Conservation (phyloP, 1,140 invertebrate genomes). For the Diachasma alloeum region DNA sequence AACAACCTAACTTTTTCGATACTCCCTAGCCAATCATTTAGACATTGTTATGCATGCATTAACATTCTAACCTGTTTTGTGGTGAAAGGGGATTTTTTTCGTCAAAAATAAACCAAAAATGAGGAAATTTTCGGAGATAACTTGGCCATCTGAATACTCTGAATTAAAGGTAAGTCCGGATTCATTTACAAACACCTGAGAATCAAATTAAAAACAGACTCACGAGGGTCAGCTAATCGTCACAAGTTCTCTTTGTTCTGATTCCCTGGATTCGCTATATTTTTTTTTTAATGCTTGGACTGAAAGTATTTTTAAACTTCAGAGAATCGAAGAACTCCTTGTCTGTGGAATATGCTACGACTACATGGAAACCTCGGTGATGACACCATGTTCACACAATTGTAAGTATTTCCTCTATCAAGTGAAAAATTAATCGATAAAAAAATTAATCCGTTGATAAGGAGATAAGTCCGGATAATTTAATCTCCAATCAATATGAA, state of each 20-base stretch:
- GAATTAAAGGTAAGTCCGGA: conserved; percentile 39
- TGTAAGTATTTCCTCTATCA: conserved; percentile 51
- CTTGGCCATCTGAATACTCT: conserved; percentile 39
- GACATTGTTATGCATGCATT: neutral
- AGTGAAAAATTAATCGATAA: neutral
- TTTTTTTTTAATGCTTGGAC: neutral
- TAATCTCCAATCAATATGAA: no score
- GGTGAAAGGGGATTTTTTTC: neutral
- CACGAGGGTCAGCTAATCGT: neutral
- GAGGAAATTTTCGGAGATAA: conserved; percentile 27
- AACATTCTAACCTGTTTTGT: neutral
- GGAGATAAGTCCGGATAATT: no score
- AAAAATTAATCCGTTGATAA: no score
- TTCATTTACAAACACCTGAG: neutral
- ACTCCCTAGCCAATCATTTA: neutral
- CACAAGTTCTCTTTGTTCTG: neutral
- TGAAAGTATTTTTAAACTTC: conserved; percentile 32
- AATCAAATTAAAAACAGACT: neutral
- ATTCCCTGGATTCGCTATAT: neutral
- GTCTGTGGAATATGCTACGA: conserved; percentile 64
- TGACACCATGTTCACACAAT: conserved; percentile 63
- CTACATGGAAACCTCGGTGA: conserved; percentile 60
- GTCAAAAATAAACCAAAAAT: conserved; percentile 2
- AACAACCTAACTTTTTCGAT: no score
- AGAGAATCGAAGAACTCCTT: conserved; percentile 59